Evolutionary conservation across 2,888 invertebrate species (phyloP).

Genomic region (Drosophila pseudotalamancana): DNA sequence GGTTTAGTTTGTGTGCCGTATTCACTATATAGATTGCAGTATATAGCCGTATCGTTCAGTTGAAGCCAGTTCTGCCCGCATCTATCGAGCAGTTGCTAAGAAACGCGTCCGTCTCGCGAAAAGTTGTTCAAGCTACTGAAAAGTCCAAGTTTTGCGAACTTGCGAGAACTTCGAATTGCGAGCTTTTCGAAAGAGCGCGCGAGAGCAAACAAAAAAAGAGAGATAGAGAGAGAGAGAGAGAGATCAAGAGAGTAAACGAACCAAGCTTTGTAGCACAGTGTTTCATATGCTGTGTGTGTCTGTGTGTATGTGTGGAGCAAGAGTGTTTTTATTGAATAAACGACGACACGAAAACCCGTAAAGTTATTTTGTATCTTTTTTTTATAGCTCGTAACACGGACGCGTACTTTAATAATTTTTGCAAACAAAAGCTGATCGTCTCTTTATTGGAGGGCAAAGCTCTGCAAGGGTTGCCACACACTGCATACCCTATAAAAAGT

Average conservation of each 20-base stretch:
- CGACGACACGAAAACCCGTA: slow-evolving; percentile 62
- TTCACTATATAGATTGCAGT: slow-evolving; percentile 61
- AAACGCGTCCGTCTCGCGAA: slow-evolving; percentile 77
- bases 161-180: slow-evolving; percentile 24
- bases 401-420: slow-evolving; percentile 57
- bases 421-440: slow-evolving; percentile 51
- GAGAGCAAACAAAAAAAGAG: too few relatives aligned
- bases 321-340: slow-evolving; percentile 67
- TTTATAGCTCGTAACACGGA: slow-evolving; percentile 48
- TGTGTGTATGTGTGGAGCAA: slow-evolving; percentile 53
- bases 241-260: slow-evolving; percentile 13
- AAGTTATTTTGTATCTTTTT: slow-evolving; percentile 40
- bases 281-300: slow-evolving; percentile 1
- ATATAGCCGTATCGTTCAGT: slow-evolving; percentile 68
- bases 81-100: slow-evolving; percentile 27
- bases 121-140: slow-evolving; percentile 82
- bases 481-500: slow-evolving; percentile 1
- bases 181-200: slow-evolving; percentile 40
- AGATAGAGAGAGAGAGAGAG: slow-evolving; percentile 12
- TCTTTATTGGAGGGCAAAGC: slow-evolving; percentile 35
- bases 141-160: slow-evolving; percentile 42
- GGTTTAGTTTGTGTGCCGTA: slow-evolving; percentile 26
- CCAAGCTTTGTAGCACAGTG: slow-evolving; percentile 62
- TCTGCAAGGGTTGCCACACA: slow-evolving; percentile 51
- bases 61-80: slow-evolving; percentile 44